phyloP scores from a whole-genome alignment of 2,113 vertebrate species.

The Rhinoderma darwinii region DNA sequence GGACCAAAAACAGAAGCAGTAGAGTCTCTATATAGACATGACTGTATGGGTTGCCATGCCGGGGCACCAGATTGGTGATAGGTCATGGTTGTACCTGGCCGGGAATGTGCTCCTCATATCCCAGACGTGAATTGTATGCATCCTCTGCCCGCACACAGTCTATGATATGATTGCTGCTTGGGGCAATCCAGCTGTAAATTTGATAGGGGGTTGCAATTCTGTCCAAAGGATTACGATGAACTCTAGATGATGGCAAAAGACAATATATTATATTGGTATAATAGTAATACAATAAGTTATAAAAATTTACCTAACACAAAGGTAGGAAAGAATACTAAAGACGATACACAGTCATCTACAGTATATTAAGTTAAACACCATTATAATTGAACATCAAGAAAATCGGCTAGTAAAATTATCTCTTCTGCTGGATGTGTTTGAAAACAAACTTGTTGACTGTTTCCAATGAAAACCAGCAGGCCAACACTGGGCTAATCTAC shows the following conservation, averaged over 20 bases:
- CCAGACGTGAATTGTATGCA: constrained; percentile 82
- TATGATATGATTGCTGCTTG: constrained; percentile 80
- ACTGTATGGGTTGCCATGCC: neutral
- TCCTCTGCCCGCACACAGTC: constrained; percentile 84
- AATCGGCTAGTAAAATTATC: too few species aligned
- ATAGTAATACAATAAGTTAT: neutral
- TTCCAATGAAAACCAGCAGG: neutral
- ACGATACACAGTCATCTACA: too few species aligned
- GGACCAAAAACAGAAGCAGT: neutral
- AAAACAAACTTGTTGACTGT: neutral
- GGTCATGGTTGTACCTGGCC: constrained; percentile 72
- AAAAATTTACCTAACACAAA: too few species aligned
- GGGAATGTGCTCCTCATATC: constrained; percentile 85
- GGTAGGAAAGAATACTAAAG: too few species aligned
- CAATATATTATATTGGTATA: neutral
- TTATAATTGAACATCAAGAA: too few species aligned
- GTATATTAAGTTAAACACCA: too few species aligned
- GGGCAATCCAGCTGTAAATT: constrained; percentile 84
- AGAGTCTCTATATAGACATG: neutral
- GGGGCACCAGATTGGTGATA: too few species aligned
- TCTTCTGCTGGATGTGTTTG: too few species aligned
- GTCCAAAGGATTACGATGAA: constrained; percentile 45
- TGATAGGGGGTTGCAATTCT: constrained; percentile 74
- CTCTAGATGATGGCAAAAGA: neutral
- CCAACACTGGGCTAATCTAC: neutral